Evolutionary conservation across 2,888 invertebrate species (phyloP).

Genomic region (Cephus pulcher): DNA sequence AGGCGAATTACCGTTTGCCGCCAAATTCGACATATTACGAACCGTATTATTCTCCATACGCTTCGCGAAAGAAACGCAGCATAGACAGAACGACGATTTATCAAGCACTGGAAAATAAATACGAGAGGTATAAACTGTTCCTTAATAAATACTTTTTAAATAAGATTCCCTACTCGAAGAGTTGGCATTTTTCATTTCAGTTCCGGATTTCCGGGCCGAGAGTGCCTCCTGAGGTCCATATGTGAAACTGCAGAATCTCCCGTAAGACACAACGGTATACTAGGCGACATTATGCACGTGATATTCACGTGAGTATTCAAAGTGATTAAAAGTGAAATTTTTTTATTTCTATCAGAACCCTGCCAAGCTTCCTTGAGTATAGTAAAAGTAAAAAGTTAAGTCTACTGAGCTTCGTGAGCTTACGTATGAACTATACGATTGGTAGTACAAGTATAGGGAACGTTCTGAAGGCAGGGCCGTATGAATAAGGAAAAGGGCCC

Average conservation of each 20-base stretch:
- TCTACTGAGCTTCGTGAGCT: neutral
- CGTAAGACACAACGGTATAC: conserved; percentile 73
- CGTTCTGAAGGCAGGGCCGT: conserved; percentile 34
- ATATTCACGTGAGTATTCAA: conserved; percentile 73
- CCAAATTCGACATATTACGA: conserved; percentile 67
- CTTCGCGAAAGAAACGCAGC: conserved; percentile 66
- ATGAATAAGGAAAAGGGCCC: conserved; percentile 51
- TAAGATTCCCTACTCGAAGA: neutral
- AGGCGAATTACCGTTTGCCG: conserved; percentile 75
- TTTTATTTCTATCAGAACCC: neutral
- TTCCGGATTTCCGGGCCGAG: conserved; percentile 70
- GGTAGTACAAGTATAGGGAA: neutral
- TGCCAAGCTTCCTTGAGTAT: neutral
- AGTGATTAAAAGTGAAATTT: neutral
- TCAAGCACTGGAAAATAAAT: conserved; percentile 69
- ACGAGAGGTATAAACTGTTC: conserved; percentile 66
- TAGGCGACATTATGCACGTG: conserved; percentile 76
- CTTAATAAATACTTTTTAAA: neutral
- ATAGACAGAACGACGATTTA: conserved; percentile 71
- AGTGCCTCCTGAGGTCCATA: conserved; percentile 74
- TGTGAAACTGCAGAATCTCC: conserved; percentile 73
- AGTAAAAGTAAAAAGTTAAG: neutral
- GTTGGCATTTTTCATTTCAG: conserved; percentile 56
- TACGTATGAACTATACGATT: neutral
- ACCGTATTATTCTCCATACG: conserved; percentile 19